Evolutionary conservation across 2,888 invertebrate species (phyloP).

Genomic region (Chironomus riparius): DNA sequence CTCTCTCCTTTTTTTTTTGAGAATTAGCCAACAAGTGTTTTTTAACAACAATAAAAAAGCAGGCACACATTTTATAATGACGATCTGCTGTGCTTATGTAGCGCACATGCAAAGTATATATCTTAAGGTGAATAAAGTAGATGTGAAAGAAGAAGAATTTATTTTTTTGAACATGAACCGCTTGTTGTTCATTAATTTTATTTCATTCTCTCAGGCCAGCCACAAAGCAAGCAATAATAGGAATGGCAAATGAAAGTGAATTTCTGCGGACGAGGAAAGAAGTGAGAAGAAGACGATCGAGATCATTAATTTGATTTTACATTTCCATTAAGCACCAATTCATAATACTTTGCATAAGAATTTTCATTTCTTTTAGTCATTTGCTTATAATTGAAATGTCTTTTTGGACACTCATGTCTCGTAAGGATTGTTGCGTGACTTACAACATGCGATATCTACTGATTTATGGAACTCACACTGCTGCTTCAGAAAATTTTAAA

Average conservation of each 20-base stretch:
- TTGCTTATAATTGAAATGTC: neutral
- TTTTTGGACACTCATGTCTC: neutral
- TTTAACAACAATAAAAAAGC: neutral
- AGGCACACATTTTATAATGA: neutral
- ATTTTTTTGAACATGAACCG: neutral
- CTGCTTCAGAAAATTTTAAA: neutral
- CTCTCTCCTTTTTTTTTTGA: neutral
- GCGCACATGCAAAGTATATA: neutral
- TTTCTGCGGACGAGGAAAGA: neutral
- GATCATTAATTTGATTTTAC: too few species aligned
- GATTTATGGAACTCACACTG: neutral
- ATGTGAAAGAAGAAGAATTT: neutral
- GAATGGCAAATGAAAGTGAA: neutral
- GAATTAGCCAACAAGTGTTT: neutral
- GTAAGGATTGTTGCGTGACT: neutral
- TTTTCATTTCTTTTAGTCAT: neutral
- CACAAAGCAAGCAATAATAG: neutral
- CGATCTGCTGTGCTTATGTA: neutral
- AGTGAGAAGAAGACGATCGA: too few species aligned
- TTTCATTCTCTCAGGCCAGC: neutral
- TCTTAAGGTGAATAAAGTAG: neutral
- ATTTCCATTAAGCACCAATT: too few species aligned
- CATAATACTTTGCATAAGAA: too few species aligned
- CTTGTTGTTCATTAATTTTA: neutral
- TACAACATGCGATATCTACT: neutral